Evolutionary conservation across 2,113 vertebrate genomes (phyloP), one percentile per base, ranked within the genome.

Genomic region (Recurvirostra avosetta): DNA sequence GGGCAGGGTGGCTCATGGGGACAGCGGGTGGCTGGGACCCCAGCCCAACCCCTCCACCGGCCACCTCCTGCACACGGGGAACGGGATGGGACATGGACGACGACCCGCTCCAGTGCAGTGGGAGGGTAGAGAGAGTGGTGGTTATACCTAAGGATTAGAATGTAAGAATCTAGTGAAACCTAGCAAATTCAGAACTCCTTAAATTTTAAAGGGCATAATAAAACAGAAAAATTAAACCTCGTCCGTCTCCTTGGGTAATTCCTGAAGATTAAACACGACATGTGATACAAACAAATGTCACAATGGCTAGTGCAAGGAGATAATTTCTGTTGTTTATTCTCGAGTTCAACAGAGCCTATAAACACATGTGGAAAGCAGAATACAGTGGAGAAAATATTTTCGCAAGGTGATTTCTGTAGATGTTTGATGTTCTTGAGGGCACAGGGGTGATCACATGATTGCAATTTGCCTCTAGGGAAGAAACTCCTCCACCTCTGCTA

Each of bases 51-150:
- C 3, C 1, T 38, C 52, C 52, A 8, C 45, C 2, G 2, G 68
- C 9, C 52, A 45, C 38, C 20, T 19, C 22, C 32, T 15, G 26
- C 16, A 34, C 38, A 16, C 0, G 1, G 22, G 38, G 25, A 14
- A 63, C 1, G 0, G 26, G 43, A 43, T 0, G 1, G 12, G 47
- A n/a, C 38, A 14, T 1, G 27, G 58, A 56, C 2, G 3, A 47
- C 6, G 5, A 45, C 18, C 15, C 8, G 6, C 59, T 32, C 22
- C 8, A 3, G 41, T 36, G 45, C 1, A 3, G 19, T 27, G 55
- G 32, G 17, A 12, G 40, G 23, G 32, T n/a, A 32, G 23, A 9
- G 21, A 41, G 27, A 40, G 29, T 67, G 12, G 62, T 41, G 1
- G 0, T 30, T 66, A 15, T 12, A n/a, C 11, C 30, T 26, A 13